These are phyloP conservation scores for Listronotus bonariensis DNA, from an alignment of 1,140 invertebrate genomes.

Conservation along the genomic window DNA sequence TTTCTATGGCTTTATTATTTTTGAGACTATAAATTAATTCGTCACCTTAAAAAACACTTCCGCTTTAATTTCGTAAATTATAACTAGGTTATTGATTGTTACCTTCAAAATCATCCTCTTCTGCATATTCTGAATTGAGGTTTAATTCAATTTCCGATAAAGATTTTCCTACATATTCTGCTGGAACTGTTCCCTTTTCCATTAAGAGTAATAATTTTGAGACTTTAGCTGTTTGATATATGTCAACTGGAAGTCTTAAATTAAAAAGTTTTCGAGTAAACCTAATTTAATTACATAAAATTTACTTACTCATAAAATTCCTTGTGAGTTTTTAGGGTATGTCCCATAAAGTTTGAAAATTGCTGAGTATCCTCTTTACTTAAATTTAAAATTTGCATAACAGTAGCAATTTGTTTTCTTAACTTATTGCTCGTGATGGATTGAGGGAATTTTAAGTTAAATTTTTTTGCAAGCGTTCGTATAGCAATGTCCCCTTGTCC, in stretches of 20 bases:
- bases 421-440: conserved; percentile 35
- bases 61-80: too few relatives aligned
- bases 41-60: too few relatives aligned
- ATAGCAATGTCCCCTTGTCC: conserved; percentile 36
- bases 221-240: conserved; percentile 43
- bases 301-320: conserved; percentile 40
- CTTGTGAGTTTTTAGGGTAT: conserved; percentile 41
- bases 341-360: conserved; percentile 39
- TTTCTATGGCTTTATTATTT: too few relatives aligned
- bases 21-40: too few relatives aligned
- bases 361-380: conserved; percentile 34
- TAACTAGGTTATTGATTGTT: too few relatives aligned
- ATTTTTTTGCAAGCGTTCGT: conserved; percentile 29
- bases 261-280: conserved; percentile 9
- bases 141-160: conserved; percentile 36
- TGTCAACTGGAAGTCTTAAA: conserved; percentile 38
- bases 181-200: conserved; percentile 39
- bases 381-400: conserved; percentile 39
- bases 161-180: conserved; percentile 43
- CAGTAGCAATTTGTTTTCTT: conserved; percentile 40
- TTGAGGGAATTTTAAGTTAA: conserved; percentile 29
- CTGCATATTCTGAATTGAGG: conserved; percentile 25
- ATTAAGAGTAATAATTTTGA: conserved; percentile 44
- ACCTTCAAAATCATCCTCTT: conserved; percentile 24
- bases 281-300: conserved; percentile 3